A percentile compares a stretch with the other conserved stretches of the same genome.
phyloP scores from a whole-genome alignment of 2,797 vertebrate species.

The Pangasius krempfi region DNA sequence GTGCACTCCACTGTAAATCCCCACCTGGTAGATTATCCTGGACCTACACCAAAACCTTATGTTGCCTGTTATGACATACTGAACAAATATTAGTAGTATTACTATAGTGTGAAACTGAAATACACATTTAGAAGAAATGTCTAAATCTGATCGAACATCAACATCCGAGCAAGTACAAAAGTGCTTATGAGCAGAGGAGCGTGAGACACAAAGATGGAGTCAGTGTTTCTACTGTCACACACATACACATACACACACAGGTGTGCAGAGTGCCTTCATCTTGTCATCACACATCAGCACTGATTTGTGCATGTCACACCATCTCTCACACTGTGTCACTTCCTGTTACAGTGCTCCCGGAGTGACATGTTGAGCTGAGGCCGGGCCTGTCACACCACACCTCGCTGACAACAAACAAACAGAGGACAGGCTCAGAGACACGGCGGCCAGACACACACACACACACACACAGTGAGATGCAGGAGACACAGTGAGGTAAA shows the following conservation, averaged over 20 bases:
- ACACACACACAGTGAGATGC: conserved; percentile 2
- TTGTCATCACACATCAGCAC: conserved; percentile 69
- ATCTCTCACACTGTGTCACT: conserved; percentile 64
- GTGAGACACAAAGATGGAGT: conserved; percentile 3
- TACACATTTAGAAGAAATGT: not conserved
- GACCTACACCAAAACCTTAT: not conserved
- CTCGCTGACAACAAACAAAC: conserved; percentile 59
- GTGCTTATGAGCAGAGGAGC: not conserved
- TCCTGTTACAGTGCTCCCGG: conserved; percentile 60
- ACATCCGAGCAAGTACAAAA: not conserved
- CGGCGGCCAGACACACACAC: conserved; percentile 9
- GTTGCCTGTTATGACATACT: not conserved
- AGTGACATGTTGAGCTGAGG: conserved; percentile 63
- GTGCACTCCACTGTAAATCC: not conserved
- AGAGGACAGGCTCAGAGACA: conserved; percentile 47
- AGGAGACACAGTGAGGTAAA: conserved; percentile 25
- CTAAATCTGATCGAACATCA: not conserved
- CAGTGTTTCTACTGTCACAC: conserved; percentile 34
- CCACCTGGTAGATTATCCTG: too few relatives aligned
- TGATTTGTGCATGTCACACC: conserved; percentile 63
- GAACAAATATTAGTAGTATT: not conserved
- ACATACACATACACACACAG: conserved; percentile 62
- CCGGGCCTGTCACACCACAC: conserved; percentile 62
- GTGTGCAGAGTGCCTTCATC: conserved; percentile 67
- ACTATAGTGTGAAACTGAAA: not conserved